Base-by-base conservation (phyloP, 2,113 vertebrate genomes). In the Phainopepla nitens region DNA sequence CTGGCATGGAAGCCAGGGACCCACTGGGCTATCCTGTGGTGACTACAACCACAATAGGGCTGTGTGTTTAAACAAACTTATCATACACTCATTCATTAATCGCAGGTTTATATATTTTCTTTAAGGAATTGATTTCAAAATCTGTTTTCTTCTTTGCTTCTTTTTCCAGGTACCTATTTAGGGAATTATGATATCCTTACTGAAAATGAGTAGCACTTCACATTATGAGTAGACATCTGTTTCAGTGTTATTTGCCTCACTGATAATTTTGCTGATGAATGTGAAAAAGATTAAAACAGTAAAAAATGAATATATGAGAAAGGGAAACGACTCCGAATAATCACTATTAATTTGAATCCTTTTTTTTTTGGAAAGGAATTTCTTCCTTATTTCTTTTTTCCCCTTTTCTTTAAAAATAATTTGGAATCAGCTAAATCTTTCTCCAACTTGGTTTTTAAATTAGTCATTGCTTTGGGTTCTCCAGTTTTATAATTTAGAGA, bases 401-500 rank as follows among this genome's bases (percentile, higher is more conserved):
- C 4, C 7, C 3, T 25, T 61, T 47, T 42, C 31, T 41, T 57
- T 65, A 20, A 72, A 72, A 64, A 72, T 10, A 54, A 45, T 78
- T 72, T 75, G 3, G 15, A 89, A 78, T 77, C 47, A 35, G 23
- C 16, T 70, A 92, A 78, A 66, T 66, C 21, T 49, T 90, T 76
- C 41, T 87, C 17, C 12, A 80, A 11, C 18, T 51, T 87, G 13
- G 3, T 79, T 93, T 94, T 94, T 56, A 65, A 79, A 44, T 61
- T 92, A 95, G 51, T 73, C 54, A 68, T 92, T 89, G 35, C 66
- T 91, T 79, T 73, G 58, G 25, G 88, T 90, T 94, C 87, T 87
- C 70, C 29, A 72, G 72, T 66, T 93, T 70, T 47, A 85, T 51
- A 81, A 90, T 87, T 90, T 28, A 36, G 86, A 91, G 57, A 66